Conservation (phyloP, 2,113 vertebrate species). For the Sylvia atricapilla region DNA sequence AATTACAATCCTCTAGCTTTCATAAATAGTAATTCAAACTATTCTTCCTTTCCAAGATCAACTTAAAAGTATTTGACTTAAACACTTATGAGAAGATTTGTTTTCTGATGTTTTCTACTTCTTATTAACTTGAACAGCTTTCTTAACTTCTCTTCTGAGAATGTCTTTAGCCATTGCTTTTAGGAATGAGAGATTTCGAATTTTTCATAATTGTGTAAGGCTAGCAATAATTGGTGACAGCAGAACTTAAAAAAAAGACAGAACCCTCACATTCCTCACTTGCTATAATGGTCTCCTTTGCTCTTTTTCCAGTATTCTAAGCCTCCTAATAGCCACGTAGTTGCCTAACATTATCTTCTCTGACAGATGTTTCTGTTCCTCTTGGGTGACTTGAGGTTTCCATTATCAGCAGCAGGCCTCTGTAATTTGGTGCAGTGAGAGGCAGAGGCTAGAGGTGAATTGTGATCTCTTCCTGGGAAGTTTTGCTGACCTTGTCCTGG, state of each 20-base stretch:
- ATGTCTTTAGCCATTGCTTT: background rate
- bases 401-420: background rate
- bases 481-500: background rate
- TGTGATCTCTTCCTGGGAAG: background rate
- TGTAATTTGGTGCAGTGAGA: background rate
- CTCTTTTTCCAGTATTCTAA: background rate
- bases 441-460: background rate
- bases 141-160: background rate
- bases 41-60: background rate
- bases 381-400: background rate
- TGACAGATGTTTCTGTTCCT: background rate
- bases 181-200: background rate
- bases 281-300: background rate
- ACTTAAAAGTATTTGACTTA: background rate
- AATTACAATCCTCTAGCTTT: accelerated
- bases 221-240: background rate
- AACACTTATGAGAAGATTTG: background rate
- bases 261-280: accelerated
- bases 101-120: background rate
- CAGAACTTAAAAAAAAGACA: background rate
- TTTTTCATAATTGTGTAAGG: background rate
- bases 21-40: background rate
- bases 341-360: background rate
- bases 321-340: background rate
- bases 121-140: background rate